phyloP scores from a whole-genome alignment of 2,797 vertebrate species.

The Stomatorhinus walkeri region DNA sequence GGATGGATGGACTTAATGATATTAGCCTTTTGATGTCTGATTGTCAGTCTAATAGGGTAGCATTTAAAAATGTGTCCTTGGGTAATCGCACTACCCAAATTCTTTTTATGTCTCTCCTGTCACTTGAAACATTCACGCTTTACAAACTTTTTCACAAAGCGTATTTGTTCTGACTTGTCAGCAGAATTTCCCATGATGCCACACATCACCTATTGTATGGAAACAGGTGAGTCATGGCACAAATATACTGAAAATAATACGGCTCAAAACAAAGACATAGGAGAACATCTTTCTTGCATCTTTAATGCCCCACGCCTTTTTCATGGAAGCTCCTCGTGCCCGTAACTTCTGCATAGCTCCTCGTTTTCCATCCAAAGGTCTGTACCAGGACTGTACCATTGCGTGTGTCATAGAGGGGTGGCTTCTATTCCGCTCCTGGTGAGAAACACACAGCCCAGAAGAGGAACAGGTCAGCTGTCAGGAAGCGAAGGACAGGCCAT shows the following conservation, averaged over 20 bases:
- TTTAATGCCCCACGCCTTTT: neutral
- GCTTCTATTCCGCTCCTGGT: neutral
- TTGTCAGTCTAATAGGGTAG: neutral
- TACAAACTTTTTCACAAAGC: neutral
- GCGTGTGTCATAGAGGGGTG: neutral
- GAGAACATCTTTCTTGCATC: neutral
- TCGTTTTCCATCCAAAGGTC: neutral
- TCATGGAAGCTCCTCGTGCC: neutral
- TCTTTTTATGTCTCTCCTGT: neutral
- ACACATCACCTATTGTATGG: neutral
- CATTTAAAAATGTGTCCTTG: neutral
- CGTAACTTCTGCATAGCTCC: neutral
- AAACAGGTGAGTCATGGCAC: neutral
- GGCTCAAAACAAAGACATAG: neutral
- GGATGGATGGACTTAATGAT: neutral
- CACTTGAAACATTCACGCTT: neutral
- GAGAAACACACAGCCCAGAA: neutral
- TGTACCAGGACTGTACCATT: neutral
- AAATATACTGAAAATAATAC: neutral
- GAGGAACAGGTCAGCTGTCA: neutral
- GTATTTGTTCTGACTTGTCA: neutral
- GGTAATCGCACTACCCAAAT: neutral
- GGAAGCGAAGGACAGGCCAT: neutral
- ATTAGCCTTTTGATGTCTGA: neutral
- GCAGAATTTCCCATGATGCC: neutral